Evolutionary conservation across 1,140 invertebrate species (phyloP).

Genomic region (Thaumatotibia leucotreta): DNA sequence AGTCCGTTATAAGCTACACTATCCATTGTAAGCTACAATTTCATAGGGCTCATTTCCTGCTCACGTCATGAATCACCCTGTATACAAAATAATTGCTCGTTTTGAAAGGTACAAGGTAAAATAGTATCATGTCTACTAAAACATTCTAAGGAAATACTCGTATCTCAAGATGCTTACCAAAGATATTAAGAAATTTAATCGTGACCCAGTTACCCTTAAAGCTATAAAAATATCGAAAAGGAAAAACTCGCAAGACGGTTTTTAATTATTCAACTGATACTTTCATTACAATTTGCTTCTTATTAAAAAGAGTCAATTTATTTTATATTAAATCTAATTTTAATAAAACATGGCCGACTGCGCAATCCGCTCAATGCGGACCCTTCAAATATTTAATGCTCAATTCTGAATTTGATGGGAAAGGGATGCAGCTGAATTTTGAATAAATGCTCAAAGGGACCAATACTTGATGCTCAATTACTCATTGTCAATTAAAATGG

Average conservation of each 20-base stretch:
- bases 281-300: not conserved
- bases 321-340: not conserved
- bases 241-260: not conserved
- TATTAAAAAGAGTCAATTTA: not conserved
- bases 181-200: not conserved
- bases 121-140: no score
- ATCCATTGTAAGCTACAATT: no score
- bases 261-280: not conserved
- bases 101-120: no score
- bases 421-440: not conserved
- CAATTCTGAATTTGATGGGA: not conserved
- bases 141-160: no score
- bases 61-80: no score
- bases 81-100: no score
- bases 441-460: not conserved
- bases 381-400: not conserved
- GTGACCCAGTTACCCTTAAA: not conserved
- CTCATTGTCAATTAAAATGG: no score
- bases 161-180: no score
- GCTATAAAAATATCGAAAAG: not conserved
- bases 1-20: no score
- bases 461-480: no score
- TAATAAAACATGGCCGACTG: not conserved
- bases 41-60: no score
- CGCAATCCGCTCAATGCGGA: not conserved